phyloP scores from a whole-genome alignment of 2,888 invertebrate species.

The Polydrusus tereticollis region DNA sequence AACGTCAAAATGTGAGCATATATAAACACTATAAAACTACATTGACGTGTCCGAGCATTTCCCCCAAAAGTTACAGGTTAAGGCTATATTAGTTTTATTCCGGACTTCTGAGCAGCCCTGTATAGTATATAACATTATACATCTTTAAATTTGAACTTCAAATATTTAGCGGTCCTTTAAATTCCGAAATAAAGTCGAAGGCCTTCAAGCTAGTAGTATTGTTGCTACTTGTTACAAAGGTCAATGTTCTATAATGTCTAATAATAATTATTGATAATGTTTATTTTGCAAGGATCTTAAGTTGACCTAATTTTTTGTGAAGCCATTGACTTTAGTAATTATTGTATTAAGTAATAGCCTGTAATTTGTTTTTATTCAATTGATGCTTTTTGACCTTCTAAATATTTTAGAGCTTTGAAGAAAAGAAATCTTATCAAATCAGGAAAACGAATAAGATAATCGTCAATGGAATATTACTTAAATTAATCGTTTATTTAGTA shows the following conservation, averaged over 20 bases:
- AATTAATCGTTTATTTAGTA: not conserved
- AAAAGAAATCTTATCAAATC: not conserved
- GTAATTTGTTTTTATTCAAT: constrained; percentile 1
- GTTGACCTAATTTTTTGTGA: not conserved
- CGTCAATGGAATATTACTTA: constrained; percentile 14
- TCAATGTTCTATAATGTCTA: not conserved
- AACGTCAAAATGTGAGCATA: too few species aligned
- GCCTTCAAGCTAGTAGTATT: not conserved
- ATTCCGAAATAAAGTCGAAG: too few species aligned
- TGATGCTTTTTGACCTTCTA: constrained; percentile 5
- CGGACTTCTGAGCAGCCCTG: too few species aligned
- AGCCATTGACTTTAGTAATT: constrained; percentile 4
- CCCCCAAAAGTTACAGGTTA: too few species aligned
- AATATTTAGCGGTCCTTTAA: too few species aligned
- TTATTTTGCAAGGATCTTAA: not conserved
- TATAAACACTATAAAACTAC: too few species aligned
- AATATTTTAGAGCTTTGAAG: not conserved
- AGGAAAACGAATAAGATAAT: constrained; percentile 6
- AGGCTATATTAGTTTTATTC: too few species aligned
- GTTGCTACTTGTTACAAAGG: not conserved
- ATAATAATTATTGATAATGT: not conserved
- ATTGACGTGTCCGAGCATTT: too few species aligned
- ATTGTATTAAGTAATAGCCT: too few species aligned
- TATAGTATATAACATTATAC: too few species aligned
- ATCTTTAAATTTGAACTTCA: too few species aligned